A percentile compares a stretch with the other conserved stretches of the same genome.
phyloP scores from a whole-genome alignment of 2,113 vertebrate species.

The Chelonoidis abingdonii region DNA sequence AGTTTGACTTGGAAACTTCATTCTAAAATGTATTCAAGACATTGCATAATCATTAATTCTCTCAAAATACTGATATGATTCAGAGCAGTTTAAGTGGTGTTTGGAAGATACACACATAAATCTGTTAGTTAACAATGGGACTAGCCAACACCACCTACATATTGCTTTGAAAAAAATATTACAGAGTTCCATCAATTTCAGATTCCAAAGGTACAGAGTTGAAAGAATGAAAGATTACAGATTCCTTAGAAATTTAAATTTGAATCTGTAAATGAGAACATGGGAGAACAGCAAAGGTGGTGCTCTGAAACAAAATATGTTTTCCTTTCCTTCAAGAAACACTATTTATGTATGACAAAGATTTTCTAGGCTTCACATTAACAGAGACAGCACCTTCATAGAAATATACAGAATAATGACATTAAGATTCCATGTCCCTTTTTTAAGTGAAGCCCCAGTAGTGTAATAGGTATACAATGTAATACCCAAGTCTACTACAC shows the following conservation, averaged over 20 bases:
- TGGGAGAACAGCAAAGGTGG: not conserved
- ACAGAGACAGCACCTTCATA: not conserved
- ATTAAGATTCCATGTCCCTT: not conserved
- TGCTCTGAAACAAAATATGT: accelerated
- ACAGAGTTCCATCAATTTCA: not conserved
- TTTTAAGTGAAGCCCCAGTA: not conserved
- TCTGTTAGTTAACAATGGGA: not conserved
- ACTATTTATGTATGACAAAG: not conserved
- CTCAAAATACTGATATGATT: not conserved
- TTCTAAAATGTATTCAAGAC: not conserved
- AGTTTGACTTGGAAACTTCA: not conserved
- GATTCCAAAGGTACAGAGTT: not conserved
- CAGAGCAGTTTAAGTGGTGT: not conserved
- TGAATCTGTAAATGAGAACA: not conserved
- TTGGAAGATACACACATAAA: accelerated
- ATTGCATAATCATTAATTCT: not conserved
- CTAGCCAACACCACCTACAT: not conserved
- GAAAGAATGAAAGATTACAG: not conserved
- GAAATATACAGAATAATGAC: not conserved
- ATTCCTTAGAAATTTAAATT: not conserved
- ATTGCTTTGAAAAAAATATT: not conserved
- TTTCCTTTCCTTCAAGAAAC: not conserved
- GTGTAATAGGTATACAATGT: accelerated
- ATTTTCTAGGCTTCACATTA: not conserved
- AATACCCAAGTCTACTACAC: not conserved